These are phyloP conservation scores for Triplophysa bombifrons DNA, from an alignment of 2,797 vertebrate genomes.

Conservation along the genomic window DNA sequence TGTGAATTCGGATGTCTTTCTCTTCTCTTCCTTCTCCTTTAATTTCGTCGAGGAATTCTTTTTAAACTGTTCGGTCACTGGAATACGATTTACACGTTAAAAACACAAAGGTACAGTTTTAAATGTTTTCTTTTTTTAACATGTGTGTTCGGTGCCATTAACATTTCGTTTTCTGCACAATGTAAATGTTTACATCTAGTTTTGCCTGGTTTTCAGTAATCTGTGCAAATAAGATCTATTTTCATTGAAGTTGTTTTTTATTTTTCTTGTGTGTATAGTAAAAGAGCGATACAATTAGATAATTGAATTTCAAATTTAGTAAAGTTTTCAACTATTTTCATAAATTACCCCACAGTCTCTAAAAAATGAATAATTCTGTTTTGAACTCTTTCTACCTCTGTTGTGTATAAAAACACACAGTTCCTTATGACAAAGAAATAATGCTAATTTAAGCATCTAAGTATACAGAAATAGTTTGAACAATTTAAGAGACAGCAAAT, in stretches of 20 bases:
- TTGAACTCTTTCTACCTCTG: too few species aligned
- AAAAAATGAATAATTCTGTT: neutral
- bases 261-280: neutral
- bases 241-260: neutral
- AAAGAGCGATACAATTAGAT: neutral
- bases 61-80: neutral
- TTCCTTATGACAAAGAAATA: neutral
- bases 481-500: neutral
- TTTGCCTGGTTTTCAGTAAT: neutral
- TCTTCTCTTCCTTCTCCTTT: neutral
- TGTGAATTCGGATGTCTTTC: constrained; percentile 58
- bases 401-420: neutral
- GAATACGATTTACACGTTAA: constrained; percentile 3
- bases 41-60: neutral
- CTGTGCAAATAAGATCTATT: neutral
- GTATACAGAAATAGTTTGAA: neutral
- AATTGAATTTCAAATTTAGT: neutral
- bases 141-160: neutral
- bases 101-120: constrained; percentile 24
- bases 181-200: neutral
- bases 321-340: neutral
- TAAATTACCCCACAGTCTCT: neutral
- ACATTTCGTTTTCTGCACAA: neutral
- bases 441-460: neutral
- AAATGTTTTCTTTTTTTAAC: neutral